Evolutionary conservation across 2,113 vertebrate species (phyloP), one percentile per base, ranked within the genome.

Genomic region (Brienomyrus longianalis): DNA sequence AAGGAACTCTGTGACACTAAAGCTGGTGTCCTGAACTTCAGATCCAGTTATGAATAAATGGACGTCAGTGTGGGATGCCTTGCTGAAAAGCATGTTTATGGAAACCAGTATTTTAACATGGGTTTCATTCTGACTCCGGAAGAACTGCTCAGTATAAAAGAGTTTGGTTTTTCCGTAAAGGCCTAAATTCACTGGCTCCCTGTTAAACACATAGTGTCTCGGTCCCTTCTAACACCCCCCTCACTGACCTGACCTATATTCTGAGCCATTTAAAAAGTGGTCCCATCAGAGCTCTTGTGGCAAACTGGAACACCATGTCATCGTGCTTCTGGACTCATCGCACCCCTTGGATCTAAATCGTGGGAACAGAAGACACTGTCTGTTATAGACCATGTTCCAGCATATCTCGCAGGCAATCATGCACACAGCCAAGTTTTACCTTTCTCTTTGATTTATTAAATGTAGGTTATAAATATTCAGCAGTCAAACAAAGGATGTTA

Each of bases 381-480:
- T 43, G 35, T 45, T 43, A 47, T 10, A 23, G n/a, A 54, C 70
- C 70, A 27, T 70, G 62, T 39, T 54, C 48, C 39, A 39, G 50
- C 35, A 15, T 3, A 39, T n/a, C 45, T n/a, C n/a, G 15, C 52
- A 62, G 48, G 39, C 83, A 89, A 17, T 83, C 31, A 83, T 23
- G 48, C 43, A 90, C 47, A 52, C 70, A 54, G 50, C 77, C 74
- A 83, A 4, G 54, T 39, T 47, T 52, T 23, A 52, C 35, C 88
- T 56, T 80, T 74, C 54, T 88, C 59, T 91, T 94, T 92, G 92
- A 92, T 95, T 96, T 96, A 96, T 96, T 96, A 92, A 92, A 93
- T 94, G 94, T 93, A 91, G 35, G 92, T 93, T 94, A 95, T 94
- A 95, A 95, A 95, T 92, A 94, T 92, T 86, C 94, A 93, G 95